Percentiles rank a stretch among this genome's conserved stretches.
Evolutionary conservation across 2,797 vertebrate species (phyloP).

Genomic region (Hippopotamyrus pictus): DNA sequence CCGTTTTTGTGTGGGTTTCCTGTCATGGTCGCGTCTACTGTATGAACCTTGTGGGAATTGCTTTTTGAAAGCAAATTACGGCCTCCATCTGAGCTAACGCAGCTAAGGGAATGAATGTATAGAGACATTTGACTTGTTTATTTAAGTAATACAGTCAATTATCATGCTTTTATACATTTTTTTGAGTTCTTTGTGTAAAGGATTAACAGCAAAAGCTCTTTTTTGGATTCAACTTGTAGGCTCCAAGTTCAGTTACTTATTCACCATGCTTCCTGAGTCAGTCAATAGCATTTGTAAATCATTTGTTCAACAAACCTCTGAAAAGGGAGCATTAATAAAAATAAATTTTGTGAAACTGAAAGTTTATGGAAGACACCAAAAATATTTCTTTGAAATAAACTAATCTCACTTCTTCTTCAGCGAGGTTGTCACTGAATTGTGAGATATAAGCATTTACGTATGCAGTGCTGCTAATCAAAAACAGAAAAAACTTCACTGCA

Average conservation of each 20-base stretch:
- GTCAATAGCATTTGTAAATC: slow-evolving; percentile 8
- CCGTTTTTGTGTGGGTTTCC: neutral
- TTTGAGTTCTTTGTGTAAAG: neutral
- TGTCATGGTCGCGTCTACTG: neutral
- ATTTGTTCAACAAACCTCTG: neutral
- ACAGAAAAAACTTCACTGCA: neutral
- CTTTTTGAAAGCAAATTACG: neutral
- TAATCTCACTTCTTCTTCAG: neutral
- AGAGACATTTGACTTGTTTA: neutral
- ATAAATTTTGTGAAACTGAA: neutral
- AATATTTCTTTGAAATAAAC: neutral
- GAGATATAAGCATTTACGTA: neutral
- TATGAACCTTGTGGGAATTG: neutral
- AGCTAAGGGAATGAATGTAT: neutral
- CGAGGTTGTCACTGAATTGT: neutral
- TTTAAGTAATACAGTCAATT: neutral
- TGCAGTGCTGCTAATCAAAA: neutral
- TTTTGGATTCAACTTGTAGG: neutral
- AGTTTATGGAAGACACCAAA: neutral
- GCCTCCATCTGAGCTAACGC: neutral
- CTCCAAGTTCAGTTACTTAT: neutral
- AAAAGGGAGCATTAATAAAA: neutral
- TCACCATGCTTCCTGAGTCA: neutral
- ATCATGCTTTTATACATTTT: neutral
- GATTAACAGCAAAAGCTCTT: neutral